These are phyloP conservation scores for Lymantria dispar DNA, from an alignment of 2,888 invertebrate genomes.

Conservation along the genomic window DNA sequence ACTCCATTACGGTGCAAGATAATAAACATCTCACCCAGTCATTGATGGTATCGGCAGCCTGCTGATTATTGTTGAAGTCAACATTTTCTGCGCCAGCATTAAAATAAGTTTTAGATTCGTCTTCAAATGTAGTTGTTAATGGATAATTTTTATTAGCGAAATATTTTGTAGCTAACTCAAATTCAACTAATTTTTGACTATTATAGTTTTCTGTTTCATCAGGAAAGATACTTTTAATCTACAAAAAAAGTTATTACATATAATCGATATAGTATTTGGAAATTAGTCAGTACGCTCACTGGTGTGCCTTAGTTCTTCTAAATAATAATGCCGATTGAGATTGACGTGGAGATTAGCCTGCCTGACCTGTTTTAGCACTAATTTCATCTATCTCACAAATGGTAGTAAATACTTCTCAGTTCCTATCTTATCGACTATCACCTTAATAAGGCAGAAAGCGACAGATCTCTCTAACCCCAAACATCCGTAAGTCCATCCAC, in stretches of 20 bases:
- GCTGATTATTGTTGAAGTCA: conserved; percentile 29
- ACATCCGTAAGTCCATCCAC: too few relatives aligned
- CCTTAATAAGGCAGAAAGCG: too few relatives aligned
- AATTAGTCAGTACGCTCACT: background rate
- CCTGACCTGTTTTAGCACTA: too few relatives aligned
- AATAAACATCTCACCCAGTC: conserved; percentile 34
- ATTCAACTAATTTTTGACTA: conserved; percentile 25
- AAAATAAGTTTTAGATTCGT: conserved; percentile 23
- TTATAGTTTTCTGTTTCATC: conserved; percentile 13
- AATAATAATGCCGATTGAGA: too few relatives aligned
- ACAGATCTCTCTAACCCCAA: too few relatives aligned
- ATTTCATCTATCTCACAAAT: too few relatives aligned
- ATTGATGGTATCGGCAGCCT: conserved; percentile 43
- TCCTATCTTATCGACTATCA: too few relatives aligned
- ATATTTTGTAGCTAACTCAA: conserved; percentile 30
- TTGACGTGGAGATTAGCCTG: too few relatives aligned
- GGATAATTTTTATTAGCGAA: conserved; percentile 22
- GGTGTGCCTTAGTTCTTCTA: too few relatives aligned
- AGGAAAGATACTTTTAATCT: conserved; percentile 34
- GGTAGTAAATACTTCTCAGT: too few relatives aligned
- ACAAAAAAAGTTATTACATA: conserved; percentile 7
- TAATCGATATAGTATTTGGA: background rate
- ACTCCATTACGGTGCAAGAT: too few relatives aligned
- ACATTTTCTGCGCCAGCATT: conserved; percentile 32
- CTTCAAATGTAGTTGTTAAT: conserved; percentile 21